phyloP scores from a whole-genome alignment of 2,113 vertebrate genomes.

The Rhadina sibilatrix region DNA sequence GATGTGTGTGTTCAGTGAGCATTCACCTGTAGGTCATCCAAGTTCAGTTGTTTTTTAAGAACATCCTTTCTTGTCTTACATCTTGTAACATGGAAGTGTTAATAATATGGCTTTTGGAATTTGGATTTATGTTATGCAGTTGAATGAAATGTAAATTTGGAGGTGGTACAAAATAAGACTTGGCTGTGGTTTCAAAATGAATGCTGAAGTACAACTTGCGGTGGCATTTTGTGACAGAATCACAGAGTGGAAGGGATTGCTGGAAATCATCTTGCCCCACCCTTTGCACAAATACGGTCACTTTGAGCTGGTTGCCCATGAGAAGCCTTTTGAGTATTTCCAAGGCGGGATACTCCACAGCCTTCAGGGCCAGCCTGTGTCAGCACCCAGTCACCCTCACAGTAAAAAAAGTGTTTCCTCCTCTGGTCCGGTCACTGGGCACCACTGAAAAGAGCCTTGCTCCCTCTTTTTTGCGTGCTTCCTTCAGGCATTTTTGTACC shows the following conservation, averaged over 20 bases:
- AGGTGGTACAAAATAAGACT: neutral
- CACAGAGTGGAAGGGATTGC: neutral
- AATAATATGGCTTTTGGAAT: neutral
- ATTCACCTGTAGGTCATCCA: neutral
- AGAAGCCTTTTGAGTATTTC: neutral
- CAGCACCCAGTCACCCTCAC: neutral
- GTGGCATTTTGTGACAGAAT: neutral
- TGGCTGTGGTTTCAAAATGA: neutral
- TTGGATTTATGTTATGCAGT: neutral
- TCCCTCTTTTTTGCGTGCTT: neutral
- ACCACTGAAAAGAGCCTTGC: neutral
- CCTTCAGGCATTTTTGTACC: neutral
- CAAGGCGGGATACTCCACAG: neutral
- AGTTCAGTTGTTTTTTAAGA: neutral
- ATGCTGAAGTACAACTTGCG: neutral
- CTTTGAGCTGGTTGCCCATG: neutral
- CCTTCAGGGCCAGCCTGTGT: neutral
- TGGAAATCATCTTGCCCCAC: neutral
- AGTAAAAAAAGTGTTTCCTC: neutral
- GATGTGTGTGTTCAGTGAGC: neutral
- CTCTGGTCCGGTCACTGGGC: neutral
- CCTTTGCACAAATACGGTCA: neutral
- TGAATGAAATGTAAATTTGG: neutral
- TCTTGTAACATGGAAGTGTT: neutral
- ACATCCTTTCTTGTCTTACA: neutral